Percentiles rank a stretch among this genome's conserved stretches.
Evolutionary conservation across 2,113 vertebrate genomes (phyloP).

Genomic region (Lampris megalopsis): DNA sequence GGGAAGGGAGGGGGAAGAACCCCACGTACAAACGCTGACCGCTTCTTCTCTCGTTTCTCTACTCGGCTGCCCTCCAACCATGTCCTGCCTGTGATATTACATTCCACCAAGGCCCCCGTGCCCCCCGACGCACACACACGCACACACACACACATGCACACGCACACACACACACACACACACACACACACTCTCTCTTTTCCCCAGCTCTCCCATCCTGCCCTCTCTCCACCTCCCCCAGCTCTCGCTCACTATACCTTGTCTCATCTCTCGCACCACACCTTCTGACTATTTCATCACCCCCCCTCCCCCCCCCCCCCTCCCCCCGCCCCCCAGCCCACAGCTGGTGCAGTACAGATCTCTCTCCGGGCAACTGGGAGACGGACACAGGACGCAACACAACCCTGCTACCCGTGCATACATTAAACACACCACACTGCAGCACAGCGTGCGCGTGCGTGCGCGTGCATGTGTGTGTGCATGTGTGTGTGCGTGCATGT

Average conservation of each 20-base stretch:
- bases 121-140: background rate
- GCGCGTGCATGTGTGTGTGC: constrained; percentile 14
- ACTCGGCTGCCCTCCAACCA: constrained; percentile 63
- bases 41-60: constrained; percentile 65
- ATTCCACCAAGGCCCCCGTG: constrained; percentile 40
- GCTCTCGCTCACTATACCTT: constrained; percentile 36
- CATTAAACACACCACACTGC: constrained; percentile 53
- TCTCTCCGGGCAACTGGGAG: constrained; percentile 73
- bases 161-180: background rate
- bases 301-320: constrained; percentile 1
- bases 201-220: constrained; percentile 40
- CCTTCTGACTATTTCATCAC: constrained; percentile 60
- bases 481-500: background rate
- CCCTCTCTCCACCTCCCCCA: constrained; percentile 33
- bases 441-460: constrained; percentile 31
- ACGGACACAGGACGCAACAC: constrained; percentile 73
- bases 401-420: constrained; percentile 65
- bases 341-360: constrained; percentile 77
- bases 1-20: constrained; percentile 39
- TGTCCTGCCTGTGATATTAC: constrained; percentile 63
- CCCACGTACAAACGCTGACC: constrained; percentile 68
- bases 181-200: constrained; percentile 6
- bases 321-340: constrained; percentile 43
- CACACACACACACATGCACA: constrained; percentile 1
- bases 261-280: constrained; percentile 40